Percentiles rank a stretch among this genome's conserved stretches.
Conservation (phyloP, 2,113 vertebrate genomes). For the Gymnogyps californianus region DNA sequence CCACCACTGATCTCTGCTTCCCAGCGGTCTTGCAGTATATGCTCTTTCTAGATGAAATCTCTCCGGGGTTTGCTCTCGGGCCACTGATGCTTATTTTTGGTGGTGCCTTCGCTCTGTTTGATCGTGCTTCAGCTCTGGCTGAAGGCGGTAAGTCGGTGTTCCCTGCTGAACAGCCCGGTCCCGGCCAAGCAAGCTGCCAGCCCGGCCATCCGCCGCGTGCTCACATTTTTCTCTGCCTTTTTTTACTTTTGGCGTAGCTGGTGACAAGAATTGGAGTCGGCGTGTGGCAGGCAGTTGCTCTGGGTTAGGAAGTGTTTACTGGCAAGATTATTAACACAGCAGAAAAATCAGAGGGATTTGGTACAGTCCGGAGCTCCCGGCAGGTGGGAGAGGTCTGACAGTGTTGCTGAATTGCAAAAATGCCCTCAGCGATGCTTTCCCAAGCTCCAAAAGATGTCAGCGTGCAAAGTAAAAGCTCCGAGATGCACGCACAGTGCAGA, state of each 20-base stretch:
- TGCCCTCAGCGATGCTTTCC: neutral
- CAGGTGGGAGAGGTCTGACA: neutral
- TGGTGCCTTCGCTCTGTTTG: neutral
- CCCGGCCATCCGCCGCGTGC: accelerated
- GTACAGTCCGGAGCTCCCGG: neutral
- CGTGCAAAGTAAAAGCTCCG: neutral
- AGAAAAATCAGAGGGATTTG: neutral
- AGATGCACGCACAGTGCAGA: neutral
- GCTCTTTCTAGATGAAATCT: neutral
- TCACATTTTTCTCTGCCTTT: neutral
- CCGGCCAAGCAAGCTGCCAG: neutral
- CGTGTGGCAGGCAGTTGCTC: neutral
- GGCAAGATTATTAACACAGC: neutral
- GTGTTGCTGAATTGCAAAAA: neutral
- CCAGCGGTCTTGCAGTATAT: neutral
- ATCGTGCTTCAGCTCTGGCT: neutral
- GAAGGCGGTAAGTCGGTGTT: neutral
- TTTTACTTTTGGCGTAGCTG: neutral
- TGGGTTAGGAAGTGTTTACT: neutral
- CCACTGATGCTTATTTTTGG: neutral
- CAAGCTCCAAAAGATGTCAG: neutral
- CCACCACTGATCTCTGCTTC: neutral
- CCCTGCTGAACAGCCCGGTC: neutral
- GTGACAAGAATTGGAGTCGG: neutral
- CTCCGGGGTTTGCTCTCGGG: neutral